These are phyloP conservation scores for Heliconius ethilla DNA, from an alignment of 2,888 invertebrate species.

Conservation along the genomic window DNA sequence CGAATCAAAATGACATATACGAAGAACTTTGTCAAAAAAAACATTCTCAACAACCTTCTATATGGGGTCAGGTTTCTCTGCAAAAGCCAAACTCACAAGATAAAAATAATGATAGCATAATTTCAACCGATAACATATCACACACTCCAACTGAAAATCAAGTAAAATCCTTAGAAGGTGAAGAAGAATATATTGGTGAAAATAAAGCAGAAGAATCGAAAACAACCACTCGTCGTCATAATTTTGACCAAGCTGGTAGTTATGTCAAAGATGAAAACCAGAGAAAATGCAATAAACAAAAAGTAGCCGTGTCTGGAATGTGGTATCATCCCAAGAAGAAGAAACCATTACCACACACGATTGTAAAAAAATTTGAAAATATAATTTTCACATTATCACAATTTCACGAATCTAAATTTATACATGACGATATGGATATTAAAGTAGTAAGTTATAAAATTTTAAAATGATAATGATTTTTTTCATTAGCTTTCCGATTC, in stretches of 20 bases:
- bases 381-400: constrained; percentile 66
- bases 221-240: constrained; percentile 62
- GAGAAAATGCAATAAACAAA: constrained; percentile 66
- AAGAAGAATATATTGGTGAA: constrained; percentile 55
- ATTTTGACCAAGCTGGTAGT: constrained; percentile 73
- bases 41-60: constrained; percentile 56
- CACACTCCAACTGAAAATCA: constrained; percentile 56
- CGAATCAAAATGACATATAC: constrained; percentile 58
- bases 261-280: constrained; percentile 69
- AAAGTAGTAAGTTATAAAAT: constrained; percentile 64
- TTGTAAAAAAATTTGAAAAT: constrained; percentile 72
- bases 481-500: background rate
- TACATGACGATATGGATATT: constrained; percentile 78
- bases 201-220: constrained; percentile 62
- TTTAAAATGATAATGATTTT: background rate
- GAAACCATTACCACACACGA: constrained; percentile 64
- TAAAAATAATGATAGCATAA: constrained; percentile 48
- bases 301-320: constrained; percentile 68
- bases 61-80: constrained; percentile 56
- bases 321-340: constrained; percentile 79
- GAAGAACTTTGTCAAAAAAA: constrained; percentile 57
- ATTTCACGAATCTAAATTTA: constrained; percentile 69
- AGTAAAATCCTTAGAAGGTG: constrained; percentile 54
- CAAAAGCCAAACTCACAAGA: constrained; percentile 36
- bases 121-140: constrained; percentile 54